phyloP scores from a whole-genome alignment of 2,797 vertebrate species.

The Rhyacichthys aspro region DNA sequence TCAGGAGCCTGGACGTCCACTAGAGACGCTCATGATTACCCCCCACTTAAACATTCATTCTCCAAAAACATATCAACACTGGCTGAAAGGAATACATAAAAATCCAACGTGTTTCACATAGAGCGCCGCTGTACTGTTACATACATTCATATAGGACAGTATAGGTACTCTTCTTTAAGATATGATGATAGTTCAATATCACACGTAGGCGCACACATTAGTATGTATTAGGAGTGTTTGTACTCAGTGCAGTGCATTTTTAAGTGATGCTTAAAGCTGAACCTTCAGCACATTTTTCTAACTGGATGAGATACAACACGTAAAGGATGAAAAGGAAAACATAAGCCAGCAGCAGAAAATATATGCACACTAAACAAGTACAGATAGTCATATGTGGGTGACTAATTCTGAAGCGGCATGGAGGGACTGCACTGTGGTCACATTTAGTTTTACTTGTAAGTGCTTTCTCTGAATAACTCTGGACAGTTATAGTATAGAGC shows the following conservation, averaged over 20 bases:
- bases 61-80: conserved; percentile 2
- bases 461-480: background rate
- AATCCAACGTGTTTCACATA: conserved; percentile 9
- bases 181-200: conserved; percentile 22
- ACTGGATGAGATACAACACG: conserved; percentile 28
- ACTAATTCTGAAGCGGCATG: background rate
- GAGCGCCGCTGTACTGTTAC: background rate
- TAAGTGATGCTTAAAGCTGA: conserved; percentile 30
- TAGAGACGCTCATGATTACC: conserved; percentile 19
- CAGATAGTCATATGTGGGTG: no score
- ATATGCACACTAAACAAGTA: conserved; percentile 11
- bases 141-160: conserved; percentile 5
- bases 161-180: conserved; percentile 22
- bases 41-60: background rate
- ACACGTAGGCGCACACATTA: conserved; percentile 22
- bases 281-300: conserved; percentile 48
- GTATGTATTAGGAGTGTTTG: conserved; percentile 9
- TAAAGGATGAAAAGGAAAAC: conserved; percentile 31
- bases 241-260: conserved; percentile 13
- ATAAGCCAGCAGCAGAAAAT: conserved; percentile 14
- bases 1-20: conserved; percentile 29
- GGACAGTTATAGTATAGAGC: no score
- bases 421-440: conserved; percentile 4
- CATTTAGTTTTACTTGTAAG: background rate
- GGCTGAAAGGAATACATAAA: conserved; percentile 18